Percentiles rank a stretch among this genome's conserved stretches.
phyloP scores from a whole-genome alignment of 2,113 vertebrate species.

The Nesoenas mayeri region DNA sequence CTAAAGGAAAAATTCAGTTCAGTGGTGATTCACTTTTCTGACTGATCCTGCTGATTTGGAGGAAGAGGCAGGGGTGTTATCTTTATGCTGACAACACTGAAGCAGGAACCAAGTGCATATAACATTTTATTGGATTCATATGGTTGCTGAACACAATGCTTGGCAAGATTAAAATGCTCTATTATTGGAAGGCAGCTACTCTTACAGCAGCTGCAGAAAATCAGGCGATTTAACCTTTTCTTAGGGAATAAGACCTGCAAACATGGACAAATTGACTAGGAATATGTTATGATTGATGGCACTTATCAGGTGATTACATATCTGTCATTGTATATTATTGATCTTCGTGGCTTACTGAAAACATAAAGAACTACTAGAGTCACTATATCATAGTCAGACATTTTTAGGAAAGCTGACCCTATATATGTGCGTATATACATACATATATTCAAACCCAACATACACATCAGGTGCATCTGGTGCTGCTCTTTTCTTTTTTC shows the following conservation, averaged over 20 bases:
- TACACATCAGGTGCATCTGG: not conserved
- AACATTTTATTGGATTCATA: not conserved
- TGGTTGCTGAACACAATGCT: not conserved
- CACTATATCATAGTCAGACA: not conserved
- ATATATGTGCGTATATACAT: no score
- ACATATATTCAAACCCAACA: not conserved
- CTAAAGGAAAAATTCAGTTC: not conserved
- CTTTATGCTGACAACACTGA: not conserved
- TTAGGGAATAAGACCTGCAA: not conserved
- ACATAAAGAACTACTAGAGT: not conserved
- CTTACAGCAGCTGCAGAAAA: not conserved
- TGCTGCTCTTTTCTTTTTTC: not conserved
- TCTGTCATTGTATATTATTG: not conserved
- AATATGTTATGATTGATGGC: not conserved
- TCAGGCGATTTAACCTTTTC: not conserved
- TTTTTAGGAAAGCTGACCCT: not conserved
- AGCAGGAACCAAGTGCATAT: not conserved
- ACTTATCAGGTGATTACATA: not conserved
- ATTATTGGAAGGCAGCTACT: not conserved
- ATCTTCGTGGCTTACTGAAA: not conserved
- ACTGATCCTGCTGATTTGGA: not conserved
- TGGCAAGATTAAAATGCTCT: not conserved
- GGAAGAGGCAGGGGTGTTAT: not conserved
- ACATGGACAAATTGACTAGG: not conserved
- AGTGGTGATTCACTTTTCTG: not conserved